Conservation (phyloP, 1,140 invertebrate species). For the Drosophila rhopaloa region DNA sequence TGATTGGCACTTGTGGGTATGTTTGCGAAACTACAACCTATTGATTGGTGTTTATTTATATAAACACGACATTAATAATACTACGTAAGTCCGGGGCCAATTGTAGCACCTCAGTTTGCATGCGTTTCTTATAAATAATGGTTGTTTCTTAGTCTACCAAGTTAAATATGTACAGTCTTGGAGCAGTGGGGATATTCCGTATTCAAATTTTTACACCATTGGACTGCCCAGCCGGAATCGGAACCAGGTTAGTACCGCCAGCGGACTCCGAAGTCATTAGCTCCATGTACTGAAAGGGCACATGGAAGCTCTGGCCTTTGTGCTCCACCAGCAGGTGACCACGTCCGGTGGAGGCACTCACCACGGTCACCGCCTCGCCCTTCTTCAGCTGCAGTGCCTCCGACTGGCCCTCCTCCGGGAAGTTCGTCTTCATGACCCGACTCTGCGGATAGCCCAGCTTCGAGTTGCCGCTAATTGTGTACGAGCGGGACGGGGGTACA, state of each 20-base stretch:
- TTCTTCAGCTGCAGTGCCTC: conserved; percentile 87
- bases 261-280: conserved; percentile 39
- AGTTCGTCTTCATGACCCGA: conserved; percentile 95
- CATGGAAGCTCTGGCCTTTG: conserved; percentile 91
- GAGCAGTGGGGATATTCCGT: neutral
- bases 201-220: conserved; percentile 63
- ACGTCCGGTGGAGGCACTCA: conserved; percentile 91
- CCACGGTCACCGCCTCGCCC: conserved; percentile 92
- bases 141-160: conserved; percentile 7
- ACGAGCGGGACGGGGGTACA: conserved; percentile 94
- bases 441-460: conserved; percentile 97
- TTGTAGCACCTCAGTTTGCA: conserved; percentile 21
- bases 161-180: conserved; percentile 63
- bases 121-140: conserved; percentile 10
- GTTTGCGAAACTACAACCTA: conserved; percentile 63
- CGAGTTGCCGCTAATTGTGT: conserved; percentile 96
- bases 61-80: conserved; percentile 50
- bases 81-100: conserved; percentile 35
- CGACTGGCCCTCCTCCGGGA: conserved; percentile 87
- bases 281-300: conserved; percentile 93
- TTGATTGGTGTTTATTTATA: conserved; percentile 27
- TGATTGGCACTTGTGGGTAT: conserved; percentile 71
- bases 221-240: conserved; percentile 21
- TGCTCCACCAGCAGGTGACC: conserved; percentile 94
- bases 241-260: neutral